Percentiles rank a stretch among this genome's conserved stretches.
Evolutionary conservation across 2,888 invertebrate genomes (phyloP).

Genomic region (Melanophora roralis): DNA sequence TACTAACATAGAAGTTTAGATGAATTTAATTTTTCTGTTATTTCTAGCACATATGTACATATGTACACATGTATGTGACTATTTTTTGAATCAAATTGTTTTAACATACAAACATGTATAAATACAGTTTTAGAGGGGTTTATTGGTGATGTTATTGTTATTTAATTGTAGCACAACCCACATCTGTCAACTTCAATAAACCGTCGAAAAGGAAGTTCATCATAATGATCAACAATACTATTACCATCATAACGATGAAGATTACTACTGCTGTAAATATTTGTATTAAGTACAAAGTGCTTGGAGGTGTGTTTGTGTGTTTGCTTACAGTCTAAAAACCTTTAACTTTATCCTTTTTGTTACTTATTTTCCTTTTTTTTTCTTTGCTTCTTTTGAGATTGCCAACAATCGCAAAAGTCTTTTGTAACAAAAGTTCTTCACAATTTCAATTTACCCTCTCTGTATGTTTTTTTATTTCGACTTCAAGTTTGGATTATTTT

Average conservation of each 20-base stretch:
- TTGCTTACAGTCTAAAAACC: neutral
- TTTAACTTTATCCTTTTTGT: conserved; percentile 6
- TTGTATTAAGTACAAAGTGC: neutral
- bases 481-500: neutral
- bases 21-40: too few species aligned
- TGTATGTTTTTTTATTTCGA: neutral
- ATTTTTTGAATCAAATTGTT: too few species aligned
- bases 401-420: neutral
- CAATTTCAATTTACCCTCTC: conserved; percentile 12
- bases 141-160: conserved; percentile 56
- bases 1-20: too few species aligned
- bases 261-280: conserved; percentile 9
- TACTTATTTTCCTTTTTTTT: neutral
- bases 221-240: conserved; percentile 60
- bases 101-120: too few species aligned
- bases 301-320: neutral
- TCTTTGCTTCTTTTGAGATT: neutral
- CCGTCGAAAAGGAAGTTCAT: conserved; percentile 72
- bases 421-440: conserved; percentile 5
- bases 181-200: conserved; percentile 75
- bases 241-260: conserved; percentile 39
- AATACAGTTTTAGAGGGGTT: neutral
- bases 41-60: too few species aligned
- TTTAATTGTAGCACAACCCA: conserved; percentile 66
- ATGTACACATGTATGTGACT: too few species aligned